Evolutionary conservation across 2,888 invertebrate species (phyloP).

Genomic region (Chrysolina haemoptera): DNA sequence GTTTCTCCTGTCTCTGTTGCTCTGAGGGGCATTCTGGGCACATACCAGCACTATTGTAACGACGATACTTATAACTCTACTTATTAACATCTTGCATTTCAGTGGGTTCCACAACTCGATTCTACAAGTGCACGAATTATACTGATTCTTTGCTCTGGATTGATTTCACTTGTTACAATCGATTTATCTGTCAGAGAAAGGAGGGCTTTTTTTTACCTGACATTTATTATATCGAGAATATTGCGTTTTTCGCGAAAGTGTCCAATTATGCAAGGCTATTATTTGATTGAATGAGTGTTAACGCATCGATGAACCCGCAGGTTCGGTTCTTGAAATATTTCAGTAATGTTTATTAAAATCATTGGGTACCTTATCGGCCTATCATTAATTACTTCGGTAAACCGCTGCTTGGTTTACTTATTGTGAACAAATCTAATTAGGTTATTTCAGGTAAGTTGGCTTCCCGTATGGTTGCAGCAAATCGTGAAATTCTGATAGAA

Average conservation of each 20-base stretch:
- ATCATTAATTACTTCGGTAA: conserved; percentile 49
- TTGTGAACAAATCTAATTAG: conserved; percentile 23
- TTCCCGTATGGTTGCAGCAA: conserved; percentile 27
- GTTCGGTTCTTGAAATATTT: conserved; percentile 33
- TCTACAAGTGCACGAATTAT: conserved; percentile 54
- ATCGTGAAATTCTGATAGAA: neutral
- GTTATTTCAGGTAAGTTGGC: conserved; percentile 28
- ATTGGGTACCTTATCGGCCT: conserved; percentile 37
- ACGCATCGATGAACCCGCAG: conserved; percentile 53
- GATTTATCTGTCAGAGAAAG: conserved; percentile 62
- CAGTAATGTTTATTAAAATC: conserved; percentile 47
- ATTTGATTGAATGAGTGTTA: conserved; percentile 59
- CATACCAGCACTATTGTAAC: conserved; percentile 33
- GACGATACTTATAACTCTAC: conserved; percentile 49
- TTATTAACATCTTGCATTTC: conserved; percentile 57
- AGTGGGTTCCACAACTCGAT: conserved; percentile 43
- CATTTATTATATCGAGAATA: conserved; percentile 60
- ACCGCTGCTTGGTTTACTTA: conserved; percentile 41
- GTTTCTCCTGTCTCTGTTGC: conserved; percentile 63
- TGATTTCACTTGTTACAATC: conserved; percentile 63
- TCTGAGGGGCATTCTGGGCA: conserved; percentile 43
- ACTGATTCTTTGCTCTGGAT: conserved; percentile 57
- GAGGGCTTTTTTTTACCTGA: conserved; percentile 58
- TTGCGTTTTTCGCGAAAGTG: conserved; percentile 63
- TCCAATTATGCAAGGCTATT: conserved; percentile 61